Evolutionary conservation across 2,797 vertebrate genomes (phyloP), one percentile per base, ranked within the genome.

Genomic region (Tragopan temminckii): DNA sequence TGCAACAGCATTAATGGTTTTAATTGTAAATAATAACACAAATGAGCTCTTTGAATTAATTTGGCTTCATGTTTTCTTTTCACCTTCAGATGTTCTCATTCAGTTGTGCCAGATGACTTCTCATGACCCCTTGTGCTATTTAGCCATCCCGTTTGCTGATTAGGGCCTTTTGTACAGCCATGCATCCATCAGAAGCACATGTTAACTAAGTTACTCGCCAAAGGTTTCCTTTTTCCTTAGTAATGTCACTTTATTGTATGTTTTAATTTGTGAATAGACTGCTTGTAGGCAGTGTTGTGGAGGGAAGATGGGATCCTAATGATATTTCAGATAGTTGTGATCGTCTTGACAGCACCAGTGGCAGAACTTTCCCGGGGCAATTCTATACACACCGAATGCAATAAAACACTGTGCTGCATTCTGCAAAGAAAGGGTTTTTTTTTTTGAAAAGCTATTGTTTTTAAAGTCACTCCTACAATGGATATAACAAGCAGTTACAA

Each of bases 1-100:
- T 36, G 14, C 35, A 68, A 17, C n/a, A 45, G 15, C 9, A 3
- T 84, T 79, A 82, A 85, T 78, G 72, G 50, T 68, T 96, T 93
- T 95, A 95, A 89, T 18, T 96, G 71, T 52, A 17, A 52, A 52
- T 29, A 52, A 29, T 70, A 80, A 53, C 63, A 21, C 77, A 35
- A 75, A 71, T 33, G 50, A 93, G 48, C 1, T 4, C 59, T 93
- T 80, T 27, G 57, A 62, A 48, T 88, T 67, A n/a, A 88, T 52
- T 94, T 89, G 33, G 35, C 40, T 76, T 85, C 64, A 33, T 63
- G 38, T 79, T 85, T 88, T 70, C 59, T 77, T 80, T 93, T 52
- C 38, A 50, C 72, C 53, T 80, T 91, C 43, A 80, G 50, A 62
- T 89, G 61, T 71, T 92, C 61, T 70, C 33, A 0, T 68, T 92